phyloP scores from a whole-genome alignment of 2,888 invertebrate species.

The Chaetoderma sp. region DNA sequence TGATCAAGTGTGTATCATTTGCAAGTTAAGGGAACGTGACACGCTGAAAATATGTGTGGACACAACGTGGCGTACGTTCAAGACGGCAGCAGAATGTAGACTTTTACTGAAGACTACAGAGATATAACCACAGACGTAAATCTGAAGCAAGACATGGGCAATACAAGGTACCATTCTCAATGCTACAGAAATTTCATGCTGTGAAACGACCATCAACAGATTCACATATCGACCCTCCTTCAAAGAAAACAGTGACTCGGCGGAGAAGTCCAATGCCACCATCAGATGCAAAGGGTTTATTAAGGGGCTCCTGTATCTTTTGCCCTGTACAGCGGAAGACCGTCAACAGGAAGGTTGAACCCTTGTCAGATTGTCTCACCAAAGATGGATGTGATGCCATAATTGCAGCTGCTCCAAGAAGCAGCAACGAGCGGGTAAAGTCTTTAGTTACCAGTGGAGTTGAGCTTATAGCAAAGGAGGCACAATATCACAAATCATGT shows the following conservation, averaged over 20 bases:
- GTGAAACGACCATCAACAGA: too few relatives aligned
- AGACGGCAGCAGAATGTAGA: too few relatives aligned
- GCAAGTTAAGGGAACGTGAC: neutral
- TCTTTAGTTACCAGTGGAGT: neutral
- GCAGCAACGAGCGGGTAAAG: constrained; percentile 4
- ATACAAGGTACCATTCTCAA: too few relatives aligned
- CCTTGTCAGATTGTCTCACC: constrained; percentile 13
- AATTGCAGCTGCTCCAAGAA: neutral
- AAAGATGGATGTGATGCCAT: constrained; percentile 6
- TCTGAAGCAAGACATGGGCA: too few relatives aligned
- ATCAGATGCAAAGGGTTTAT: too few relatives aligned
- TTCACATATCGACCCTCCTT: too few relatives aligned
- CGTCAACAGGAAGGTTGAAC: neutral
- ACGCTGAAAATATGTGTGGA: neutral
- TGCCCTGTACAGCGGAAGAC: constrained; percentile 1
- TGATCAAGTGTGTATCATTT: constrained; percentile 4
- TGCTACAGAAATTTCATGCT: too few relatives aligned
- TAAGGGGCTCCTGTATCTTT: constrained; percentile 6
- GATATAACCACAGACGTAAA: too few relatives aligned
- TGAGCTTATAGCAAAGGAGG: neutral
- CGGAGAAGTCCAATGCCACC: too few relatives aligned
- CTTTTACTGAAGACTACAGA: too few relatives aligned
- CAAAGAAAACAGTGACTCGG: too few relatives aligned
- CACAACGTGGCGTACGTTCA: neutral
- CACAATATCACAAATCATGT: constrained; percentile 4